Base-by-base conservation (phyloP, 2,113 vertebrate species). In the Chaetops frenatus region DNA sequence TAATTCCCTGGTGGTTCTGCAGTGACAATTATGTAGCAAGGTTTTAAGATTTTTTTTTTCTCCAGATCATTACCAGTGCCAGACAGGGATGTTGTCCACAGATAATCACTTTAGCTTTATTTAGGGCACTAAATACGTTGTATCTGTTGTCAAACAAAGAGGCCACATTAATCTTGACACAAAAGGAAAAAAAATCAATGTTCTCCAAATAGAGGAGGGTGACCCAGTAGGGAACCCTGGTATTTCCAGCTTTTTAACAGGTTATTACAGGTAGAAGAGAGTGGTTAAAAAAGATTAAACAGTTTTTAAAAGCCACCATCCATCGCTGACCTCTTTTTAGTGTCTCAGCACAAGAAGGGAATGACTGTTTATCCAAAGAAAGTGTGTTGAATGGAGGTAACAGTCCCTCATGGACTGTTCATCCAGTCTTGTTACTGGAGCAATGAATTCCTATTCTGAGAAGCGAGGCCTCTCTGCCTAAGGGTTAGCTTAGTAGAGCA, bases 91-190 rank as follows among this genome's bases (percentile, higher is more conserved):
- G 60, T 36, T 92, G 82, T 65, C 58, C 72, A 76, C 57, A 80
- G 42, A 72, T 58, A 94, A 64, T 87, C 45, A 61, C 71, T 92
- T 92, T 36, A 88, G 42, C 61, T 90, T 93, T 76, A 81, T 62
- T 70, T 78, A 61, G 27, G 70, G 86, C 84, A 60, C 77, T 58
- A 65, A 70, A 87, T 76, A 62, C 1, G 1, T 92, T 94, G 66
- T 36, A 89, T 87, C 84, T 94, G 69, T 94, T 96, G 67, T 90
- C 91, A 95, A n/a, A 93, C 83, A 92, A 88, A 90, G 35, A 84
- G 61, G 42, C 66, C 66, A 74, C 47, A 90, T 96, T 96, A 94
- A 94, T 96, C 87, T 85, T 92, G 74, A 74, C 62, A 66, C 76
- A 96, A 77, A 31, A 88, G 88, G 69, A 38, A 86, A 92, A 94